Evolutionary conservation across 2,888 invertebrate genomes (phyloP).

Genomic region (Abscondita cerata): DNA sequence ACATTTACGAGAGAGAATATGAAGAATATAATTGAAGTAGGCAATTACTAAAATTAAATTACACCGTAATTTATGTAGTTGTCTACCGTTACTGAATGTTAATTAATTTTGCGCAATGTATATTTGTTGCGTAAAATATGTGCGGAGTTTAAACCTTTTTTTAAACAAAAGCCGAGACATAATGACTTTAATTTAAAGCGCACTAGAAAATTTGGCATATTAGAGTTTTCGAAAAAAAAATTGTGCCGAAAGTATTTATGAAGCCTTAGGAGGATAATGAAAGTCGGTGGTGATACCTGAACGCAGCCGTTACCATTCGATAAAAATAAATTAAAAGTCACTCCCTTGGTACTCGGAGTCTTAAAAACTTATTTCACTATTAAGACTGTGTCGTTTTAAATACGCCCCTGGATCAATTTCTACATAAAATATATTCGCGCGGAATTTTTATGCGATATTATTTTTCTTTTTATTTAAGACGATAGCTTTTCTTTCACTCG

Average conservation of each 20-base stretch:
- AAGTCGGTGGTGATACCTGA: constrained; percentile 33
- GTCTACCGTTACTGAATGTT: no score
- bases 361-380: not conserved
- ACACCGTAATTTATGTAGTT: no score
- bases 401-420: constrained; percentile 1
- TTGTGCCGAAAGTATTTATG: constrained; percentile 30
- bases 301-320: constrained; percentile 29
- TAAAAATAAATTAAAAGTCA: constrained; percentile 34
- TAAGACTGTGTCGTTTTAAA: not conserved
- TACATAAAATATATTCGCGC: not conserved
- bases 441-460: constrained; percentile 6
- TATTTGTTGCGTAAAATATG: no score
- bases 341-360: constrained; percentile 18
- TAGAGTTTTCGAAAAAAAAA: no score
- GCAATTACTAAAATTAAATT: no score
- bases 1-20: no score
- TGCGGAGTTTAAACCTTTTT: no score
- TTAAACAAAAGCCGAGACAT: no score
- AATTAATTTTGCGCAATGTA: no score
- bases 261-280: constrained; percentile 28
- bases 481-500: constrained; percentile 1
- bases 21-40: no score
- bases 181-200: no score
- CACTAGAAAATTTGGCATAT: no score
- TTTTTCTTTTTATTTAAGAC: constrained; percentile 4